Percentiles rank a stretch among this genome's conserved stretches.
These are phyloP conservation scores for Calcarius lapponicus DNA, from an alignment of 2,797 vertebrate species.

Conservation along the genomic window DNA sequence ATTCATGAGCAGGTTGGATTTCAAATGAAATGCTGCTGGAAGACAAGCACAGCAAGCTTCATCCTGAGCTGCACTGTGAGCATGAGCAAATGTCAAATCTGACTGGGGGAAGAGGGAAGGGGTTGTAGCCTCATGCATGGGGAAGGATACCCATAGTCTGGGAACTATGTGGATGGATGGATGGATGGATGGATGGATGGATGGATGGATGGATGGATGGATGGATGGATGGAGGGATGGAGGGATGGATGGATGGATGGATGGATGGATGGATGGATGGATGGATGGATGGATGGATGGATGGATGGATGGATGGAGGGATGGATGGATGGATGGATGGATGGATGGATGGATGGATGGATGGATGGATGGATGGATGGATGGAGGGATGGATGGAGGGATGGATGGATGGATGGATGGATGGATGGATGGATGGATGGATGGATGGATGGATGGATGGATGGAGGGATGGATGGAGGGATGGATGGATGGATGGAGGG, in stretches of 20 bases:
- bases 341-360: neutral
- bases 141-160: neutral
- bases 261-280: too few relatives aligned
- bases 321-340: neutral
- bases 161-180: neutral
- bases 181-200: neutral
- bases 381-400: neutral
- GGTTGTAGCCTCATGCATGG: fast-evolving
- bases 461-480: too few relatives aligned
- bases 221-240: neutral
- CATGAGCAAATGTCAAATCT: neutral
- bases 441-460: neutral
- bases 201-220: too few relatives aligned
- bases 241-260: neutral
- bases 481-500: too few relatives aligned
- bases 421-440: too few relatives aligned
- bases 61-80: fast-evolving
- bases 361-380: too few relatives aligned
- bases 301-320: neutral
- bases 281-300: too few relatives aligned
- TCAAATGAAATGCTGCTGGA: neutral
- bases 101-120: neutral
- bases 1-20: neutral
- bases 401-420: neutral
- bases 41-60: neutral